Evolutionary conservation across 2,113 vertebrate species (phyloP).

Genomic region (Ranitomeya imitator): DNA sequence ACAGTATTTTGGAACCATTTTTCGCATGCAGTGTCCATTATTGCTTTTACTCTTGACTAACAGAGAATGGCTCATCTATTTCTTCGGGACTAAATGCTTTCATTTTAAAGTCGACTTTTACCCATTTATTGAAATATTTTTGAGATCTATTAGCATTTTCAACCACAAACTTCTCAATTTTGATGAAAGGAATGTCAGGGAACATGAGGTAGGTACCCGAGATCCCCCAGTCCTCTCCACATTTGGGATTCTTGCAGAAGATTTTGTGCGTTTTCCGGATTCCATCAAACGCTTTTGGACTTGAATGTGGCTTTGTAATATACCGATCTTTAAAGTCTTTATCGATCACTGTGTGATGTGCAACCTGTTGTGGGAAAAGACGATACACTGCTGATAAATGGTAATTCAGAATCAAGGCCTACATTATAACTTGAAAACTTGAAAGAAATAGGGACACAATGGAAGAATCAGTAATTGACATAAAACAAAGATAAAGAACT

Average conservation of each 20-base stretch:
- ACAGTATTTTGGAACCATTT: too few species aligned
- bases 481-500: too few species aligned
- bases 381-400: too few species aligned
- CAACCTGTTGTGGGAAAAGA: slow-evolving; percentile 42
- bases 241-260: slow-evolving; percentile 65
- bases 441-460: neutral
- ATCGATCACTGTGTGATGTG: slow-evolving; percentile 69
- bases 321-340: slow-evolving; percentile 64
- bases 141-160: slow-evolving; percentile 65
- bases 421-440: neutral
- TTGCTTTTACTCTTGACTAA: neutral
- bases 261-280: slow-evolving; percentile 73
- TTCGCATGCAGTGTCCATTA: too few species aligned
- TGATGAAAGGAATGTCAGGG: slow-evolving; percentile 74
- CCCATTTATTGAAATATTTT: slow-evolving; percentile 70
- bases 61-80: slow-evolving; percentile 40
- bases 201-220: slow-evolving; percentile 68
- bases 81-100: slow-evolving; percentile 69
- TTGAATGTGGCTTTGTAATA: slow-evolving; percentile 60
- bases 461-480: neutral
- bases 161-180: slow-evolving; percentile 77
- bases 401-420: neutral
- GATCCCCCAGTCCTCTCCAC: slow-evolving; percentile 76
- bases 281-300: neutral
- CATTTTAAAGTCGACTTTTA: slow-evolving; percentile 65